Percentiles rank a stretch among this genome's conserved stretches.
These are phyloP conservation scores for Corydoras maculifer DNA, from an alignment of 2,113 vertebrate genomes.

Conservation along the genomic window DNA sequence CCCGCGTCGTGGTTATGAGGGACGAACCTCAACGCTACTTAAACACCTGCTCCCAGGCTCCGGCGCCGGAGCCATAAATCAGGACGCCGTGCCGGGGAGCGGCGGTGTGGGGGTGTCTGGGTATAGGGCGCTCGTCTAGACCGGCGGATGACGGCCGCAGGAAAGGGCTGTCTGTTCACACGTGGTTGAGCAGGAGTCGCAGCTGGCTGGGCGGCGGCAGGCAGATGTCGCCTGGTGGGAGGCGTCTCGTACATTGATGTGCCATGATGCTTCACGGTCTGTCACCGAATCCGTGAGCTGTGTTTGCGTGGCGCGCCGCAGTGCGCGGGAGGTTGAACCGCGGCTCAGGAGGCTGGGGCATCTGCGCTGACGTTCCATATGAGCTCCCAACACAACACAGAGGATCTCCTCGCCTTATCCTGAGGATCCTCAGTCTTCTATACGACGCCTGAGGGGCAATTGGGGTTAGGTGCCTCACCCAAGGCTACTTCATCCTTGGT, in stretches of 20 bases:
- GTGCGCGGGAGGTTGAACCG: no score
- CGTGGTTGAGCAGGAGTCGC: slow-evolving; percentile 36
- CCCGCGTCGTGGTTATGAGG: no score
- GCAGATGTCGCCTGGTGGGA: slow-evolving; percentile 18
- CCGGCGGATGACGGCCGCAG: slow-evolving; percentile 19
- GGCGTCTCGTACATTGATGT: slow-evolving; percentile 30
- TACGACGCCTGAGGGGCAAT: no score
- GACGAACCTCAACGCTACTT: slow-evolving; percentile 6
- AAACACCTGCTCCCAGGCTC: slow-evolving; percentile 45
- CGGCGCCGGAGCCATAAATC: slow-evolving; percentile 38
- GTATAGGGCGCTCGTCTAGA: slow-evolving; percentile 8
- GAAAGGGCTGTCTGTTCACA: slow-evolving; percentile 28
- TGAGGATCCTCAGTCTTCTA: no score
- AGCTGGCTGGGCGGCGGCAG: slow-evolving; percentile 20
- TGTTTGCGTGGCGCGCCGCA: no score
- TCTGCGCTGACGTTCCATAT: no score
- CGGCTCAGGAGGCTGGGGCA: no score
- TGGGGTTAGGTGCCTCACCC: no score
- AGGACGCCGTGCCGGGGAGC: slow-evolving; percentile 8
- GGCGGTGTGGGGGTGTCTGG: slow-evolving; percentile 6
- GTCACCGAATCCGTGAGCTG: slow-evolving; percentile 1
- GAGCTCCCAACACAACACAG: no score
- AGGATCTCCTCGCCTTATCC: no score
- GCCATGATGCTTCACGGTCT: slow-evolving; percentile 9
- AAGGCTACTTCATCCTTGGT: no score